Evolutionary conservation across 2,113 vertebrate genomes (phyloP), one percentile per base, ranked within the genome.

Genomic region (Pogonocichla stellata): DNA sequence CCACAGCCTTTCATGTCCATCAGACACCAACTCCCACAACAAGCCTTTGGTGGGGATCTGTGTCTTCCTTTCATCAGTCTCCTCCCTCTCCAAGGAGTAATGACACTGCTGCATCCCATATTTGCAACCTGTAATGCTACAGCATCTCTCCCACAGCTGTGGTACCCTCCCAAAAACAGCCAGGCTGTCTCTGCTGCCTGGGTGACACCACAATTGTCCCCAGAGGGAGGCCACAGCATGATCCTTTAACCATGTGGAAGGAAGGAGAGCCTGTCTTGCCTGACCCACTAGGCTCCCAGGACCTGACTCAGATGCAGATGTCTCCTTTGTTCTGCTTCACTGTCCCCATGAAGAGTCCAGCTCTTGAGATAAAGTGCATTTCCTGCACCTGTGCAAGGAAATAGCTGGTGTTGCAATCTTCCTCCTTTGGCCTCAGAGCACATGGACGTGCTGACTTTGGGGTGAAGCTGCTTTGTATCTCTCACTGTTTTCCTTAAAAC

Each of bases 81-180:
- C 26, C 42, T 90, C 31, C 14, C 10, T 34, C 45, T 57, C 34
- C n/a, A 65, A 31, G n/a, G 22, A 22, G 19, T 20, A n/a, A 18
- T 48, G 64, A 48, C 29, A 43, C 43, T 70, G 25, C 25, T 31
- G 3, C 17, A 4, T 54, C 33, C 29, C 11, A 4, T 13, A 8
- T 19, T 60, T 74, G 25, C 45, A 47, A 40, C 8, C 14, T 50
- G 10, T 6, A 40, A 4, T 54, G 19, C 7, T 31, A 4, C 19
- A 73, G 26, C 28, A 16, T 56, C 0, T 1, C 17, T 54, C 10
- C 0, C 0, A 19, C 19, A 38, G 19, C 18, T n/a, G 4, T 12
- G 34, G 4, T 19, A 36, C 38, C 4, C 9, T 18, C 33, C 12
- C 19, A 24, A 40, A 28, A 90, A 8, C 11, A 71, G 43, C 10